Evolutionary conservation across 2,888 invertebrate genomes (phyloP).

Genomic region (Mythimna vitellina): DNA sequence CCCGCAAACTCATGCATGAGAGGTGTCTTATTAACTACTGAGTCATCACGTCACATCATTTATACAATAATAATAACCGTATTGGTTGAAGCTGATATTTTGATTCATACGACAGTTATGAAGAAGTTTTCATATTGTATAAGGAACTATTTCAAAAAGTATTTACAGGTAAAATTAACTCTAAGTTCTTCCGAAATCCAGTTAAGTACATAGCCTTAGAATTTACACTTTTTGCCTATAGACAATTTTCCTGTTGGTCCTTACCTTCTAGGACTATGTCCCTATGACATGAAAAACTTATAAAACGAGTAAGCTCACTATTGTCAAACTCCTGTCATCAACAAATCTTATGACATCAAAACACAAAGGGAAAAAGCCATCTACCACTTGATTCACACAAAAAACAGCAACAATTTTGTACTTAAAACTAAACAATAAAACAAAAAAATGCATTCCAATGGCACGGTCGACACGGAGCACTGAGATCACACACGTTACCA

Average conservation of each 20-base stretch:
- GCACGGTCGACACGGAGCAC: slow-evolving; percentile 78
- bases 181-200: neutral
- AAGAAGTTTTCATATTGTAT: neutral
- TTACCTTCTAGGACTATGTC: neutral
- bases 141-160: neutral
- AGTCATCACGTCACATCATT: too few relatives aligned
- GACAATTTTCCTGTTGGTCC: neutral
- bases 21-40: too few relatives aligned
- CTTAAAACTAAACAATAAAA: slow-evolving; percentile 39
- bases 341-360: neutral
- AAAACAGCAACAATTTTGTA: slow-evolving; percentile 50
- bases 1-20: too few relatives aligned
- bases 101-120: neutral
- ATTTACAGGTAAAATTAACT: slow-evolving; percentile 16
- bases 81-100: too few relatives aligned
- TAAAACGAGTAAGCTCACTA: neutral
- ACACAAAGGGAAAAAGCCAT: neutral
- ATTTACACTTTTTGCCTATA: neutral
- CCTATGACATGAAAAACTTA: too few relatives aligned
- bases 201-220: neutral
- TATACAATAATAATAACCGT: too few relatives aligned
- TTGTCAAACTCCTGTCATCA: slow-evolving; percentile 5
- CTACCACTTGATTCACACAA: slow-evolving; percentile 2
- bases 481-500: slow-evolving; percentile 68
- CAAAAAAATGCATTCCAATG: slow-evolving; percentile 74